Base-by-base conservation (phyloP, 2,888 invertebrate species). In the Chymomyza procnemis region DNA sequence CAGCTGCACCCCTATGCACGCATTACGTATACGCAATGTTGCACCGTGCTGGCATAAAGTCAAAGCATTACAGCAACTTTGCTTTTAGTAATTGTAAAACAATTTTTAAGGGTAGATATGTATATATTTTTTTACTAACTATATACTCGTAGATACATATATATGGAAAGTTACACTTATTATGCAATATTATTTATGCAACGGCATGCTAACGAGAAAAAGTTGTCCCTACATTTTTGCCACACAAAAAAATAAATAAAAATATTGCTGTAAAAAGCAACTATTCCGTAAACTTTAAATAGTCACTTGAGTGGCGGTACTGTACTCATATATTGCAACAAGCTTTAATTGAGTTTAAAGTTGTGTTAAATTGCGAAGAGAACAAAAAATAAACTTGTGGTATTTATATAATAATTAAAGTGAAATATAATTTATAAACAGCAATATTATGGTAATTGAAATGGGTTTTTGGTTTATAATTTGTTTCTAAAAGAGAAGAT, bases 1-100 rank as follows among this genome's bases (percentile, higher is more conserved):
- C 34, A 41, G 34, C 34, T 2, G 34, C 9, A 12, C 34, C 8
- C 26, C 34, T 66, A 59, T 61, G 54, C 64, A 30, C 58, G 54
- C 18, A 64, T 73, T 61, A 65, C 66, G 71, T 74, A 77, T 79
- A 76, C 74, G 74, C 54, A 57, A 46, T 22, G 50, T 47, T 52
- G 46, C 56, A 47, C 46, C 30, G n/a, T 30, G 58, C 64, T 30
- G 19, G 12, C 34, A 41, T 41, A 41, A 26, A 26, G 34, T 41
- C 34, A 41, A 41, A 41, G 34, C 34, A 41, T 41, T 41, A 12
- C 34, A 12, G 9, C 34, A 41, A 41, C 34, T 41, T 12, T 41
- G 34, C 34, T 41, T 26, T 41, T 41, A 41, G 34, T 41, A 41
- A 41, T 41, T 41, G 34, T 41, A 41, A 41, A 41, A 41, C 3